Evolutionary conservation across 2,797 vertebrate species (phyloP).

Genomic region (Malurus leucopterus): DNA sequence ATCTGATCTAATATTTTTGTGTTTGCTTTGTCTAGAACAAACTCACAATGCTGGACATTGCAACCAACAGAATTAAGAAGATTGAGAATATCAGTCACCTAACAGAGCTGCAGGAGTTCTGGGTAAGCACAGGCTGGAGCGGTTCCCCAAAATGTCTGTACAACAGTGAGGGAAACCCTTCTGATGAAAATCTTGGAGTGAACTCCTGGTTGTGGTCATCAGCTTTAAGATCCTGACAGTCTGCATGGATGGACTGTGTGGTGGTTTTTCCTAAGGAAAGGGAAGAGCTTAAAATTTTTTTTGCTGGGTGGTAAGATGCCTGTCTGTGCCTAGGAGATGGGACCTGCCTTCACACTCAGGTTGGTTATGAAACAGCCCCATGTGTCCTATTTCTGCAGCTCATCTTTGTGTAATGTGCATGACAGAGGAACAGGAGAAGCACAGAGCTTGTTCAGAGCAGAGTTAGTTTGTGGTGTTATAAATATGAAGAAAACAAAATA

Average conservation of each 20-base stretch:
- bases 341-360: neutral
- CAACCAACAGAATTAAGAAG: conserved; percentile 93
- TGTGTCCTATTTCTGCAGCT: neutral
- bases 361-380: neutral
- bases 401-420: neutral
- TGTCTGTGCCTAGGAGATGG: neutral
- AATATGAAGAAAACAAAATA: fast-evolving
- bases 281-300: neutral
- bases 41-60: conserved; percentile 95
- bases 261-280: neutral
- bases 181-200: neutral
- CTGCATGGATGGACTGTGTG: neutral
- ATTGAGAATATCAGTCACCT: conserved; percentile 96
- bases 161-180: neutral
- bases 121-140: conserved; percentile 75
- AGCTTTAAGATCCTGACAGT: neutral
- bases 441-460: neutral
- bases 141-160: neutral
- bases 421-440: neutral
- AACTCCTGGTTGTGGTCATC: neutral
- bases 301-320: neutral
- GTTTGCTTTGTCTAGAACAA: conserved; percentile 85
- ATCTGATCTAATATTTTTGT: neutral
- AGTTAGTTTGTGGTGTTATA: fast-evolving
- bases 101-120: conserved; percentile 95